phyloP scores from a whole-genome alignment of 1,140 invertebrate genomes.

The Platyscapa corneri region DNA sequence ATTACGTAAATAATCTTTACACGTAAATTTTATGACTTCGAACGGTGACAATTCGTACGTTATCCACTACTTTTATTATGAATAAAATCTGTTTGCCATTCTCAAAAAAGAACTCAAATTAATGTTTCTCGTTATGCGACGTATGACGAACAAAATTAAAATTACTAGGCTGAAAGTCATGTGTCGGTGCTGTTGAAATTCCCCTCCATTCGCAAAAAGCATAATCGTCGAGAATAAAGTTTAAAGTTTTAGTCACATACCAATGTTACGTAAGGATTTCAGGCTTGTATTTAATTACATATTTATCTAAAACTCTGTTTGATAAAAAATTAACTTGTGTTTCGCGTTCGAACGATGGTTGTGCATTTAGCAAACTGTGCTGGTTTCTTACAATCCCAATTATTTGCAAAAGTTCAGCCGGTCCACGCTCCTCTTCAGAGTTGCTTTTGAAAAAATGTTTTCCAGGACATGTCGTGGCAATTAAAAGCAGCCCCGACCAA shows the following conservation, averaged over 20 bases:
- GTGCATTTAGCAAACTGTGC: too few species aligned
- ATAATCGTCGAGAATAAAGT: background rate
- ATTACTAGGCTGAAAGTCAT: background rate
- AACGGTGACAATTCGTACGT: background rate
- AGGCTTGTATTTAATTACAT: background rate
- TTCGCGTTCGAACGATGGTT: too few species aligned
- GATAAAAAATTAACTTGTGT: too few species aligned
- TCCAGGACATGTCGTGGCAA: too few species aligned
- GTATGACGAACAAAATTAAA: background rate
- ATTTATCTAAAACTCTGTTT: too few species aligned
- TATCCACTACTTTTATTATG: background rate
- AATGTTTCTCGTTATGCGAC: background rate
- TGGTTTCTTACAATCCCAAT: too few species aligned
- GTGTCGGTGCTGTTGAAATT: background rate
- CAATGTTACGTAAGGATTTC: background rate
- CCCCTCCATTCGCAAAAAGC: background rate
- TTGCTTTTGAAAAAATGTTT: too few species aligned
- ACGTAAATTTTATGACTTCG: constrained; percentile 12
- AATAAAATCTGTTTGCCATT: constrained; percentile 1
- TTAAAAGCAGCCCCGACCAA: too few species aligned
- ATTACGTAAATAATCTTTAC: background rate
- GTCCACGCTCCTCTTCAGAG: too few species aligned
- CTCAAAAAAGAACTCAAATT: background rate
- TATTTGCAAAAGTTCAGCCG: too few species aligned
- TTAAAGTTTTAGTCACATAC: background rate